Evolutionary conservation across 2,113 vertebrate species (phyloP).

Genomic region (Neopipo cinnamomea): DNA sequence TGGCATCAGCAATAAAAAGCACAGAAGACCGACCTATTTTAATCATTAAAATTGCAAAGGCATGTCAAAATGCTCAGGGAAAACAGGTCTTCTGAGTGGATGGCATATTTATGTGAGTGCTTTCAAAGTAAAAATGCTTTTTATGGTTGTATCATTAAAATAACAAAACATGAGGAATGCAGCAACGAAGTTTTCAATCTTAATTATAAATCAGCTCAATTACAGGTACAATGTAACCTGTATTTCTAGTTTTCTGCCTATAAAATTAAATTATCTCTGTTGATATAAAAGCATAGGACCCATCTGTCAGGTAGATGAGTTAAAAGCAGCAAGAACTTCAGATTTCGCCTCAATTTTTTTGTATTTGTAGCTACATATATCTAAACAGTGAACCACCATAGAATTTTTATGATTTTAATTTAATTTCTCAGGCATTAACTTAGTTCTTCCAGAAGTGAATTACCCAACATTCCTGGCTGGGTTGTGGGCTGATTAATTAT

Average conservation of each 20-base stretch:
- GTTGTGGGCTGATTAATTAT: neutral
- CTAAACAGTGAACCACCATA: neutral
- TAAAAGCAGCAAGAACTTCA: neutral
- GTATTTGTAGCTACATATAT: neutral
- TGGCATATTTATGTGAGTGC: slow-evolving; percentile 22
- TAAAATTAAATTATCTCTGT: neutral
- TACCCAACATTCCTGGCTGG: neutral
- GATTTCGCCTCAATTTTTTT: neutral
- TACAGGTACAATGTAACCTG: neutral
- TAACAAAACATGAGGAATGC: neutral
- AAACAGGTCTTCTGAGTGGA: slow-evolving; percentile 6
- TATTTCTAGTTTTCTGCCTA: neutral
- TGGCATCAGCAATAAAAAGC: slow-evolving; percentile 49
- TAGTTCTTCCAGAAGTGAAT: neutral
- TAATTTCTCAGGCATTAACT: neutral
- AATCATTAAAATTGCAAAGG: slow-evolving; percentile 43
- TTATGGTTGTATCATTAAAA: neutral
- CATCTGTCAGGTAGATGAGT: neutral
- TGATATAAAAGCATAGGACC: neutral
- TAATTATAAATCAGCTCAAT: slow-evolving; percentile 18
- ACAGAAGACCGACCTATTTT: slow-evolving; percentile 4
- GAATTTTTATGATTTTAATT: neutral
- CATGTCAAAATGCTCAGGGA: slow-evolving; percentile 6
- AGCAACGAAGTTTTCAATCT: neutral
- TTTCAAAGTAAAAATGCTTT: slow-evolving; percentile 10